Evolutionary conservation across 1,140 invertebrate species (phyloP), one percentile per base, ranked within the genome.

Genomic region (Diorhabda carinulata): DNA sequence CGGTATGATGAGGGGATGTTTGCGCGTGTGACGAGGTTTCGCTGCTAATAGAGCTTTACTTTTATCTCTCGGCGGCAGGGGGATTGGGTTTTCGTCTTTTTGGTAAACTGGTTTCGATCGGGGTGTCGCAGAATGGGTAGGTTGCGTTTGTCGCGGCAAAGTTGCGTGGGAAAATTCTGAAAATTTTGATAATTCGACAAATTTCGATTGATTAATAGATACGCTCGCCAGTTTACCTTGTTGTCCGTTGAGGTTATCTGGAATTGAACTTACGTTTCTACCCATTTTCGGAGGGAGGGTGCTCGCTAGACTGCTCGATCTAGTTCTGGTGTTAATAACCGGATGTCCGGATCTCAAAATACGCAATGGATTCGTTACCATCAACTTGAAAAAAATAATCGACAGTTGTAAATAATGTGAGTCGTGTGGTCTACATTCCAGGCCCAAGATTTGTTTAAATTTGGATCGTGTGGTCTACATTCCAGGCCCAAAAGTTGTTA

Each of bases 1-100:
- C 9, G 92, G 91, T 72, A 94, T 91, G 56, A 95, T 89, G n/a
- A 96, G 80, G 0, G 94, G 94, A 86, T 96, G 91, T 79, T 94
- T 95, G 58, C 94, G 83, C 65, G 93, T 90, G 80, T 94, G 94
- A 44, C 93, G 82, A 2, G 92, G 90, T 73, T 91, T 87, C 57
- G 83, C 84, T 2, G 86, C 84, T 66, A 87, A 86, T 8, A 88
- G 79, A 5, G 87, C 86, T 75, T 90, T 91, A 43, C 88, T 89
- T 61, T 91, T 85, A 76, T 95, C 92, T 72, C 92, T 84, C 0
- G 94, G 94, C 1, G 94, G 94, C 70, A 97, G 78, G 2, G 94
- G 94, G 70, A 94, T 87, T 2, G 89, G 88, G 83, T 92, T 92
- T 40, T 85, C 83, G 25, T 87, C 86, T 64, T 84, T 81, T 10